A percentile compares a stretch with the other conserved stretches of the same genome.
Conservation (phyloP, 2,797 vertebrate species). For the Oryzias sinensis region DNA sequence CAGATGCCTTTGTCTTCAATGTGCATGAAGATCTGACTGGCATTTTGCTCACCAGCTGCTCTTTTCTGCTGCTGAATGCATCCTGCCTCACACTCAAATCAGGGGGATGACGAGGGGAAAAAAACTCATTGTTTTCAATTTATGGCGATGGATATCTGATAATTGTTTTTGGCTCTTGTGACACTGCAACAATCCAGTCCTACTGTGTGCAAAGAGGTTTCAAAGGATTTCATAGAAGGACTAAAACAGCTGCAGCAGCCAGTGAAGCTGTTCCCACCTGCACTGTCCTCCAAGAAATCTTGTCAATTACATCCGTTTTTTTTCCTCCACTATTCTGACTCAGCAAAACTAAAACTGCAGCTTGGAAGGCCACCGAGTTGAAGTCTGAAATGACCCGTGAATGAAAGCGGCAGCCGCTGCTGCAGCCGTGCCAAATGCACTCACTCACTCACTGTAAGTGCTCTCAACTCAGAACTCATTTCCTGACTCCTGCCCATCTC, state of each 20-base stretch:
- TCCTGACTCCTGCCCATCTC: slow-evolving; percentile 54
- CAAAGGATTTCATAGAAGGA: slow-evolving; percentile 10
- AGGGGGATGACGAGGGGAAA: too few relatives aligned
- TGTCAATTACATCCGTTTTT: slow-evolving; percentile 15
- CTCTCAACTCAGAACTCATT: slow-evolving; percentile 46
- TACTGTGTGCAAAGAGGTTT: slow-evolving; percentile 9
- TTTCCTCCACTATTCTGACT: slow-evolving; percentile 27
- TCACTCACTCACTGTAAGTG: slow-evolving; percentile 55
- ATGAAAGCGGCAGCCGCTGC: slow-evolving; percentile 18
- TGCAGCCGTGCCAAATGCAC: slow-evolving; percentile 53
- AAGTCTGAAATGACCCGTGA: slow-evolving; percentile 39
- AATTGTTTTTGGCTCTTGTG: neutral
- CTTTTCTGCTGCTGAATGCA: neutral
- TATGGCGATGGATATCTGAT: too few relatives aligned
- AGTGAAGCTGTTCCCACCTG: neutral
- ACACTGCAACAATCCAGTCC: neutral
- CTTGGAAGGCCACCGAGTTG: slow-evolving; percentile 31
- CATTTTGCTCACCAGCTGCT: too few relatives aligned
- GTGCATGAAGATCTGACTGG: neutral
- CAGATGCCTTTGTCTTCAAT: slow-evolving; percentile 2
- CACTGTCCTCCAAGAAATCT: slow-evolving; percentile 8
- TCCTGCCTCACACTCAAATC: neutral
- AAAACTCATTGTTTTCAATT: too few relatives aligned
- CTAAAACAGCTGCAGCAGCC: slow-evolving; percentile 13
- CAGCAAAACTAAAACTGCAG: slow-evolving; percentile 30